Conservation (phyloP, 2,888 invertebrate species). For the Helleia helle region DNA sequence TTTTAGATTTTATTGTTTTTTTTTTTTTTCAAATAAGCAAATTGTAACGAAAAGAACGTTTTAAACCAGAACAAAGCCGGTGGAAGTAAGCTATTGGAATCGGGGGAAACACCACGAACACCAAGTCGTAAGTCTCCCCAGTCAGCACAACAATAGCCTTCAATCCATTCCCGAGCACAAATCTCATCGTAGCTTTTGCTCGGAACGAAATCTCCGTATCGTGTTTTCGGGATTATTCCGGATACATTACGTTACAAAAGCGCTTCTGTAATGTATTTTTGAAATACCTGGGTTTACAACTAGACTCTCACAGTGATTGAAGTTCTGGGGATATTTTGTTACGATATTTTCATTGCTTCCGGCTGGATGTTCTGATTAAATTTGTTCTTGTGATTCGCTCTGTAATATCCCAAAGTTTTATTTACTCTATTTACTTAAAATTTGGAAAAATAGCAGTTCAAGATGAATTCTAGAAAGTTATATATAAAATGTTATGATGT, state of each 20-base stretch:
- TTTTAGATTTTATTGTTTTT: too few species aligned
- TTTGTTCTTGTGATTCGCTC: too few species aligned
- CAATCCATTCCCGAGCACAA: conserved; percentile 57
- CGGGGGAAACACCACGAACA: conserved; percentile 13
- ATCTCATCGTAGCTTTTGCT: conserved; percentile 42
- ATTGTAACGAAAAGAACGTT: not conserved
- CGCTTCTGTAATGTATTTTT: conserved; percentile 1
- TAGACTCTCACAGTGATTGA: not conserved
- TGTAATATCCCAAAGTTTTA: too few species aligned
- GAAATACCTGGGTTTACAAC: not conserved
- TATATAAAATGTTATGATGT: too few species aligned
- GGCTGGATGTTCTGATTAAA: too few species aligned
- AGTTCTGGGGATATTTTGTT: not conserved
- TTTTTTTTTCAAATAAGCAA: too few species aligned
- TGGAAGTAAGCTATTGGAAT: not conserved
- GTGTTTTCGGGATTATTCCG: conserved; percentile 48
- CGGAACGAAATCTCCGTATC: conserved; percentile 40
- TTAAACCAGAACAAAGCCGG: not conserved
- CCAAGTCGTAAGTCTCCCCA: conserved; percentile 28
- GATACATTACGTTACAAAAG: conserved; percentile 17
- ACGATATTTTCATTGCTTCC: too few species aligned
- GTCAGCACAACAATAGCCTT: conserved; percentile 45
- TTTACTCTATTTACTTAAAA: too few species aligned
- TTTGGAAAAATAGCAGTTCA: too few species aligned
- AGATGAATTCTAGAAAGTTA: too few species aligned